These are phyloP conservation scores for Genyomyrus donnyi DNA, from an alignment of 2,113 vertebrate genomes.

Conservation along the genomic window DNA sequence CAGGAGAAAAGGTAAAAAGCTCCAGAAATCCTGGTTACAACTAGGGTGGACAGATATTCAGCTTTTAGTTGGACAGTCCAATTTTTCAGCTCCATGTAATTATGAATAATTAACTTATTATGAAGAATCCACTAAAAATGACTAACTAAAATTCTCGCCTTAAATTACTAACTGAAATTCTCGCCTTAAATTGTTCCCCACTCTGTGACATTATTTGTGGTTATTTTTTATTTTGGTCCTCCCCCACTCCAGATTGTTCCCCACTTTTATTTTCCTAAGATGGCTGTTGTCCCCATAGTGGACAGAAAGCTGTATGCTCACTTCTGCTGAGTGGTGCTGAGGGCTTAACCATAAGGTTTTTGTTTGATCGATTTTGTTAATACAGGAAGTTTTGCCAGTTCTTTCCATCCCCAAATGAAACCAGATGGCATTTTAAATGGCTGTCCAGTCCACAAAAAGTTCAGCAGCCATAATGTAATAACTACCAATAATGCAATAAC, in stretches of 20 bases:
- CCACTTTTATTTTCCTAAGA: neutral
- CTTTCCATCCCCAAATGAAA: neutral
- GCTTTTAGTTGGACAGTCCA: neutral
- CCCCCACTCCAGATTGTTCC: neutral
- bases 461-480: no score
- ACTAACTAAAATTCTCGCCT: neutral
- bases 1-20: constrained; percentile 27
- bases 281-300: neutral
- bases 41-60: neutral
- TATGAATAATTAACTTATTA: neutral
- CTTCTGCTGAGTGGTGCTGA: neutral
- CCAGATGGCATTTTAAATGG: neutral
- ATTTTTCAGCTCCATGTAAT: neutral
- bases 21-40: neutral
- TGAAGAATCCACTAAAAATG: neutral
- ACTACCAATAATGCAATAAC: no score
- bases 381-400: neutral
- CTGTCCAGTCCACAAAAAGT: neutral
- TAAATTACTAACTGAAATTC: neutral
- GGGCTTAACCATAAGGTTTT: neutral
- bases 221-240: neutral
- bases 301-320: neutral
- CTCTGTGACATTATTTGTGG: neutral
- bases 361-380: neutral
- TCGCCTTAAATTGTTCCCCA: neutral